These are phyloP conservation scores for Periophthalmodon schlosseri DNA, from an alignment of 2,113 vertebrate species.

Conservation along the genomic window DNA sequence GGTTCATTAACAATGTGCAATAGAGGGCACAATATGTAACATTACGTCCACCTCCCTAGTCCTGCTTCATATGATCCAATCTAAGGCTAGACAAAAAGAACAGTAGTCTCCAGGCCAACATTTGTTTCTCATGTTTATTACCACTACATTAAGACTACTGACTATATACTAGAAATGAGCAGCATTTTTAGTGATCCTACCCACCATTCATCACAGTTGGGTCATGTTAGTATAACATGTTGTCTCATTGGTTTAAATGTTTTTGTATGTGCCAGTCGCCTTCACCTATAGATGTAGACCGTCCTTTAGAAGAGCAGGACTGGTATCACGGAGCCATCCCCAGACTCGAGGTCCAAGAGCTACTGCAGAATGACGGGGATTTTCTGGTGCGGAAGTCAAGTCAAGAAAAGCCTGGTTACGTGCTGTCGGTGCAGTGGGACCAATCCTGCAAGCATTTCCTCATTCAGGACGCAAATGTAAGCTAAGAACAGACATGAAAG, in stretches of 20 bases:
- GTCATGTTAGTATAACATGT: background rate
- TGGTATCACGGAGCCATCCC: slow-evolving; percentile 98
- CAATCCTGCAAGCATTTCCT: slow-evolving; percentile 91
- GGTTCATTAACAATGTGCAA: slow-evolving; percentile 13
- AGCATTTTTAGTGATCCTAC: background rate
- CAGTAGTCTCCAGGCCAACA: background rate
- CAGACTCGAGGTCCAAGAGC: slow-evolving; percentile 84
- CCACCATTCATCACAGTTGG: background rate
- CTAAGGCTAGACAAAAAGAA: background rate
- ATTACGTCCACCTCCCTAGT: background rate
- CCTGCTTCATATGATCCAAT: background rate
- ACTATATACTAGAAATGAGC: background rate
- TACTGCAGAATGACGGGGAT: slow-evolving; percentile 84
- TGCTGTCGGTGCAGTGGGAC: slow-evolving; percentile 90
- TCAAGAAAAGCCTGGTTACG: slow-evolving; percentile 91
- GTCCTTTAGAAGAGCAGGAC: slow-evolving; percentile 87
- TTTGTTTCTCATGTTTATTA: background rate
- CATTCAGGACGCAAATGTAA: slow-evolving; percentile 86
- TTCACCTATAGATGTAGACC: slow-evolving; percentile 82
- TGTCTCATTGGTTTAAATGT: background rate
- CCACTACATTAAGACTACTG: background rate
- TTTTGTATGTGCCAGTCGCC: slow-evolving; percentile 74
- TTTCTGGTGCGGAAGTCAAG: slow-evolving; percentile 95
- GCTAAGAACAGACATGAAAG: slow-evolving; percentile 49
- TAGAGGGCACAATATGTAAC: background rate